These are phyloP conservation scores for Helleia helle DNA, from an alignment of 2,888 invertebrate species.

Conservation along the genomic window DNA sequence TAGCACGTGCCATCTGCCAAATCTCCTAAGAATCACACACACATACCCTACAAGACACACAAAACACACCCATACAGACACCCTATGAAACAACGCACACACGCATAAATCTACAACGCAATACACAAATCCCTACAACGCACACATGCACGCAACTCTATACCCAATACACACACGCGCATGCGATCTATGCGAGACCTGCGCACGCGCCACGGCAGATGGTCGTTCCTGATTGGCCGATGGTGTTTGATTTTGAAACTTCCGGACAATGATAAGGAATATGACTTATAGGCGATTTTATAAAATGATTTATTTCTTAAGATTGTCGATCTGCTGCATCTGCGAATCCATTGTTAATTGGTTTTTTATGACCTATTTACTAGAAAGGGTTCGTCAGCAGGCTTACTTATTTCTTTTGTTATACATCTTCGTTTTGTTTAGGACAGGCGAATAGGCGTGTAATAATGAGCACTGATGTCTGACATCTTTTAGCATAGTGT, in stretches of 20 bases:
- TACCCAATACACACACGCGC: slow-evolving; percentile 33
- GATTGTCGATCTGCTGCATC: slow-evolving; percentile 20
- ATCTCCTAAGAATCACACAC: slow-evolving; percentile 55
- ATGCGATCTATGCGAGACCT: slow-evolving; percentile 52
- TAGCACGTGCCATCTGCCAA: slow-evolving; percentile 73
- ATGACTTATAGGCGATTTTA: slow-evolving; percentile 41
- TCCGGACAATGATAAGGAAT: slow-evolving; percentile 66
- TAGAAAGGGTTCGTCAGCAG: no score
- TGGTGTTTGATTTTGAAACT: slow-evolving; percentile 54
- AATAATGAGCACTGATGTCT: no score
- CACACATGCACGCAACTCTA: slow-evolving; percentile 34
- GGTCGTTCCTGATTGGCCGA: slow-evolving; percentile 56
- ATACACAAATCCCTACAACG: slow-evolving; percentile 28
- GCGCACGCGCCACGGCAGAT: slow-evolving; percentile 65
- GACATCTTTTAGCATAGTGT: no score
- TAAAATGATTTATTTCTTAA: slow-evolving; percentile 35
- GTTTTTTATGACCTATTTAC: no score
- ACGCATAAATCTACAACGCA: slow-evolving; percentile 34
- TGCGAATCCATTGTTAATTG: slow-evolving; percentile 8
- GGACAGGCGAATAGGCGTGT: no score
- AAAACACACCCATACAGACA: slow-evolving; percentile 24
- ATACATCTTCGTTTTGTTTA: no score
- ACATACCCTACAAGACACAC: slow-evolving; percentile 44
- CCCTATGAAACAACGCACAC: slow-evolving; percentile 47
- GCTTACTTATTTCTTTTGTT: no score